Conservation (phyloP, 2,888 invertebrate genomes). For the Pammene aurita region DNA sequence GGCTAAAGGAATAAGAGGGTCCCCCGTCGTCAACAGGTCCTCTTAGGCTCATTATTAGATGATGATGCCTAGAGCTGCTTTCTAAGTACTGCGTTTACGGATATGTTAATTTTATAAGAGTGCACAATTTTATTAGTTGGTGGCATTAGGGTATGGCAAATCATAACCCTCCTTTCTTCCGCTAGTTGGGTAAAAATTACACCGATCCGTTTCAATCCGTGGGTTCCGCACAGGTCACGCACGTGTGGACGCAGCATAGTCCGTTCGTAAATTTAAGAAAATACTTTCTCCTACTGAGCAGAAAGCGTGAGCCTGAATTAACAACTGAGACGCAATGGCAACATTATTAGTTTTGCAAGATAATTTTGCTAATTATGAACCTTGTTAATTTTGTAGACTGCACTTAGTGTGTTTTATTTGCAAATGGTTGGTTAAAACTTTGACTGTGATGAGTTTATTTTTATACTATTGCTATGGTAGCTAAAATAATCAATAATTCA, state of each 20-base stretch:
- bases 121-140: too few species aligned
- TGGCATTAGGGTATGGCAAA: too few species aligned
- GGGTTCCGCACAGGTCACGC: background rate
- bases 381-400: slow-evolving; percentile 44
- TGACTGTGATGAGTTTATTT: background rate
- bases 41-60: too few species aligned
- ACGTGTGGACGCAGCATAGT: slow-evolving; percentile 11
- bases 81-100: too few species aligned
- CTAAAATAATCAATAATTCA: background rate
- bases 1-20: too few species aligned
- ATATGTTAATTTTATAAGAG: too few species aligned
- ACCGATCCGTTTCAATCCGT: too few species aligned
- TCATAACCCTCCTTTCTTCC: too few species aligned
- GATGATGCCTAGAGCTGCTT: too few species aligned
- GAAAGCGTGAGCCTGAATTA: slow-evolving; percentile 79
- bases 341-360: slow-evolving; percentile 54
- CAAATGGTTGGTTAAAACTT: slow-evolving; percentile 10
- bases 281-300: slow-evolving; percentile 68
- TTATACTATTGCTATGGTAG: background rate
- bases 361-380: slow-evolving; percentile 57
- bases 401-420: slow-evolving; percentile 24
- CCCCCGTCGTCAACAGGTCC: too few species aligned
- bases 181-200: too few species aligned
- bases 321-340: slow-evolving; percentile 68
- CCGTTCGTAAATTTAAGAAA: slow-evolving; percentile 33